Conservation (phyloP, 1,140 invertebrate genomes). For the Coptotermes formosanus region DNA sequence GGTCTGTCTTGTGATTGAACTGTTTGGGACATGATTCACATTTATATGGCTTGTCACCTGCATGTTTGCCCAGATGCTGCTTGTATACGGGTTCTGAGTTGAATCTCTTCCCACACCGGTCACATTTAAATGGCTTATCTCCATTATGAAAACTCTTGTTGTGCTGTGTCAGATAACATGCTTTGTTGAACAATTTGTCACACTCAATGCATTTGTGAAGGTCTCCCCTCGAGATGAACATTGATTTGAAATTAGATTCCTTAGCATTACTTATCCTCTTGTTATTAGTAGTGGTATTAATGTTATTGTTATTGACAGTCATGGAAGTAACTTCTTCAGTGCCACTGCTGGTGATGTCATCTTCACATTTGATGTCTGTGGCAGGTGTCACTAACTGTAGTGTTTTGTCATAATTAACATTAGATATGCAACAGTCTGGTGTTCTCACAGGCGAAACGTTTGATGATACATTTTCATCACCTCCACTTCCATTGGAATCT, state of each 20-base stretch:
- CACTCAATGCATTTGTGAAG: conserved; percentile 70
- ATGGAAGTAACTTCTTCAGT: background rate
- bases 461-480: conserved; percentile 22
- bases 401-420: background rate
- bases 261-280: background rate
- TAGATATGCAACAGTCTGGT: conserved; percentile 23
- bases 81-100: conserved; percentile 58
- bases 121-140: conserved; percentile 81
- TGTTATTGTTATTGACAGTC: background rate
- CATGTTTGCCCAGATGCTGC: conserved; percentile 74
- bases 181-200: conserved; percentile 68
- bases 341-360: background rate
- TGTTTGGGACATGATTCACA: conserved; percentile 85
- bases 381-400: background rate
- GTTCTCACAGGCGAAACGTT: conserved; percentile 26
- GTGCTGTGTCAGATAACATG: conserved; percentile 86
- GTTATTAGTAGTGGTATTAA: background rate
- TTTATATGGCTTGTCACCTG: conserved; percentile 82
- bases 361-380: background rate
- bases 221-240: conserved; percentile 34
- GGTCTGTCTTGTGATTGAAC: conserved; percentile 88
- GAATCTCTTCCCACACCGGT: conserved; percentile 81
- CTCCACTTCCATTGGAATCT: background rate
- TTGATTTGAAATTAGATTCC: conserved; percentile 40
- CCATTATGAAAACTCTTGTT: conserved; percentile 86